These are phyloP conservation scores for Opisthocomus hoazin DNA, from an alignment of 2,113 vertebrate species.

Conservation along the genomic window DNA sequence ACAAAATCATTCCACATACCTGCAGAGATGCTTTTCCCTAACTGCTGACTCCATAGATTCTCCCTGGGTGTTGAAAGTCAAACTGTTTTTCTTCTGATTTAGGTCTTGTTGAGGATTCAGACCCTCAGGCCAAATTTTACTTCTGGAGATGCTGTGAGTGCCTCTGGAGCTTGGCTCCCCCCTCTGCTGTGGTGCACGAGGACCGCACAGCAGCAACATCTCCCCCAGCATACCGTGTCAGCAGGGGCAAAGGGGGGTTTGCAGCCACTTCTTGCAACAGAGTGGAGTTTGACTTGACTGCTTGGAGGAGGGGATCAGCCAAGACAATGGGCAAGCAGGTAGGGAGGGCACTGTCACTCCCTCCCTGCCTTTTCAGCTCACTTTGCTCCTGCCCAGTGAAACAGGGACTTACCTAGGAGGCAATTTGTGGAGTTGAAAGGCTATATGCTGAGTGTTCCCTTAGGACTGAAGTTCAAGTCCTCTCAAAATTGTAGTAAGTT, in stretches of 20 bases:
- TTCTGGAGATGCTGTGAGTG: neutral
- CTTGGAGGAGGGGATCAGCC: neutral
- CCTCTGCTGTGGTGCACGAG: fast-evolving
- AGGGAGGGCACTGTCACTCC: neutral
- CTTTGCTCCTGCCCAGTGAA: neutral
- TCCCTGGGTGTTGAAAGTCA: neutral
- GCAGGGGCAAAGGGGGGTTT: neutral
- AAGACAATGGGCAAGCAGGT: neutral
- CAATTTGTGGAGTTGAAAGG: neutral
- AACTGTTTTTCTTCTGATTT: neutral
- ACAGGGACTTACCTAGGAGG: neutral
- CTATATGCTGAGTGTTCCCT: neutral
- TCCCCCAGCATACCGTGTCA: fast-evolving
- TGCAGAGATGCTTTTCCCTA: neutral
- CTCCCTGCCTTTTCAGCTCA: neutral
- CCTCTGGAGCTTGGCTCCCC: neutral
- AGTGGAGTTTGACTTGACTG: neutral
- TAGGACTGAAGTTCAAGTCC: neutral
- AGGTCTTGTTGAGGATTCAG: neutral
- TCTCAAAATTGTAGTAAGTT: neutral
- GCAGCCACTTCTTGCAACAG: neutral
- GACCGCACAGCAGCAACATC: neutral
- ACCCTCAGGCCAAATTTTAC: neutral
- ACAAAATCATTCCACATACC: neutral
- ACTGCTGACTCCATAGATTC: neutral